Conservation (phyloP, 2,113 vertebrate genomes). For the Mobula birostris region DNA sequence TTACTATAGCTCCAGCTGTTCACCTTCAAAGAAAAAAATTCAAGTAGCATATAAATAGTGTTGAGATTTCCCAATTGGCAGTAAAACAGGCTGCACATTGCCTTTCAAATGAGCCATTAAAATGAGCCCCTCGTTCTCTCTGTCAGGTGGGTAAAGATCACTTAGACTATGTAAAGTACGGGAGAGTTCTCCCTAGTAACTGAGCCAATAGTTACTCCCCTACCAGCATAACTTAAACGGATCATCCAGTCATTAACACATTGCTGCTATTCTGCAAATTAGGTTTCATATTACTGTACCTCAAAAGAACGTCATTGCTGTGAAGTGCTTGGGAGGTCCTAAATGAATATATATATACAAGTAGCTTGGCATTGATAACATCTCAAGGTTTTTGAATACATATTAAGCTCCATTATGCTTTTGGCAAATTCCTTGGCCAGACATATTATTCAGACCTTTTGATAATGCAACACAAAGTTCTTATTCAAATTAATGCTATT, state of each 20-base stretch:
- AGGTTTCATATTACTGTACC: no score
- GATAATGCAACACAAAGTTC: background rate
- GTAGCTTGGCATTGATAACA: background rate
- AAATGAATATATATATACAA: no score
- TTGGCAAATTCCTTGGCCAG: background rate
- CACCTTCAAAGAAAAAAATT: background rate
- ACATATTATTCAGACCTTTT: no score
- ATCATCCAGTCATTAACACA: background rate
- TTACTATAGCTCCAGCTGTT: background rate
- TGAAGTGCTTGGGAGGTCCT: background rate
- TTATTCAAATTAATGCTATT: background rate
- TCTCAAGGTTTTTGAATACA: background rate
- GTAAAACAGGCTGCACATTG: background rate
- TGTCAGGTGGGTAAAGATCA: background rate
- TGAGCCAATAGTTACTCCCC: background rate
- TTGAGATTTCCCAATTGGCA: background rate
- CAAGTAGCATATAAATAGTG: background rate
- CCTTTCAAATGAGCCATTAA: background rate
- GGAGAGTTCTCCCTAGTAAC: background rate
- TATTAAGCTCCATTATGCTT: background rate
- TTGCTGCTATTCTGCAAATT: background rate
- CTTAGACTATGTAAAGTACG: background rate
- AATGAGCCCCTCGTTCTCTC: background rate
- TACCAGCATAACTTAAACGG: background rate
- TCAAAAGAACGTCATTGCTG: background rate